A percentile compares a stretch with the other conserved stretches of the same genome.
Evolutionary conservation across 2,797 vertebrate genomes (phyloP).

Genomic region (Enteromius anoplus): DNA sequence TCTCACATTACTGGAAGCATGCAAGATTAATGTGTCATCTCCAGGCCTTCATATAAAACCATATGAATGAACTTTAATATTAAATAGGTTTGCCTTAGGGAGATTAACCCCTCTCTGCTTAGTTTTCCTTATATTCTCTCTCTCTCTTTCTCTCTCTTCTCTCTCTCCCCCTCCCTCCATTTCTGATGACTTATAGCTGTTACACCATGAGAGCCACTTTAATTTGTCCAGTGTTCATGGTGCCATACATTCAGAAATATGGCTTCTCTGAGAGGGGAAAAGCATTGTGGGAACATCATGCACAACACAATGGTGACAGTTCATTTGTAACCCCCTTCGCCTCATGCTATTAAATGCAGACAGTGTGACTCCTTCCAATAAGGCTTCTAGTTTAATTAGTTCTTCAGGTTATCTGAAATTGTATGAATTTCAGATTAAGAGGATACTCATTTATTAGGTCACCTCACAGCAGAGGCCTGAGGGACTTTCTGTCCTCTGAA

Average conservation of each 20-base stretch:
- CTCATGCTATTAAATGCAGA: constrained; percentile 44
- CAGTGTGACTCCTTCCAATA: constrained; percentile 27
- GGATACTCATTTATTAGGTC: constrained; percentile 47
- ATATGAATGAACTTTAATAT: constrained; percentile 78
- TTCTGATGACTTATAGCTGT: constrained; percentile 58
- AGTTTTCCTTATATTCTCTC: constrained; percentile 54
- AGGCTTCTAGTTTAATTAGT: constrained; percentile 50
- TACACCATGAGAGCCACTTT: constrained; percentile 53
- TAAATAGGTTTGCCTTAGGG: constrained; percentile 76
- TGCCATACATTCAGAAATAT: constrained; percentile 64
- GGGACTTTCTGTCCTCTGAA: constrained; percentile 15
- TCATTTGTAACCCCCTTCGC: constrained; percentile 65
- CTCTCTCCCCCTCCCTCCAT: constrained; percentile 9
- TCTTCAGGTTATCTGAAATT: constrained; percentile 53
- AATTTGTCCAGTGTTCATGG: constrained; percentile 61
- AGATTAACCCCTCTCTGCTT: constrained; percentile 68
- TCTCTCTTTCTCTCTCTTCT: constrained; percentile 54
- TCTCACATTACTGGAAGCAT: constrained; percentile 66
- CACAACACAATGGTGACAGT: constrained; percentile 65
- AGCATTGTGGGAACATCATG: constrained; percentile 69
- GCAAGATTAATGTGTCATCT: constrained; percentile 73
- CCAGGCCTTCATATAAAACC: constrained; percentile 69
- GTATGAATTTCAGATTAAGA: constrained; percentile 47
- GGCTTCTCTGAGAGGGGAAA: constrained; percentile 61
- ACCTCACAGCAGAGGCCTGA: constrained; percentile 28